A percentile compares a stretch with the other conserved stretches of the same genome.
phyloP scores from a whole-genome alignment of 2,113 vertebrate species.

The Benitochromis conjunctus region DNA sequence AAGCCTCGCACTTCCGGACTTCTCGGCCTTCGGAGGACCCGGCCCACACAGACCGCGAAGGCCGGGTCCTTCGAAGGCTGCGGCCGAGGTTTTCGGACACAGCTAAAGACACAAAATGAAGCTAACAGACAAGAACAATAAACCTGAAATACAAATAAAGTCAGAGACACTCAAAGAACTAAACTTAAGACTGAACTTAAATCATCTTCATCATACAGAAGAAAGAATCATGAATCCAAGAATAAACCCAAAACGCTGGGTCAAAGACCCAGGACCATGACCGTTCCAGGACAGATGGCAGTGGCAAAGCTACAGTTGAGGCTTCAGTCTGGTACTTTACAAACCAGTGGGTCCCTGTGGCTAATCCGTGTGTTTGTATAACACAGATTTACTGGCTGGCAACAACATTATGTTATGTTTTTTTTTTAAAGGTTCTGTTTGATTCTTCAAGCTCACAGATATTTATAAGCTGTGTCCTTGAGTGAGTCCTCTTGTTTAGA shows the following conservation, averaged over 20 bases:
- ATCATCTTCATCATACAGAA: not conserved
- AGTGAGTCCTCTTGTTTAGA: not conserved
- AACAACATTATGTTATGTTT: not conserved
- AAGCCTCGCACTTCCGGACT: too few species aligned
- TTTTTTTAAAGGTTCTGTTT: not conserved
- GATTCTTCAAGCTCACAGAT: not conserved
- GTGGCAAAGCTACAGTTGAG: not conserved
- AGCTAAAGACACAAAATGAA: accelerated
- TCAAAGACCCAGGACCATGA: not conserved
- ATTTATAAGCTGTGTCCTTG: not conserved
- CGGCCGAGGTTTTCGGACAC: too few species aligned
- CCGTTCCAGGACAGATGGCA: not conserved
- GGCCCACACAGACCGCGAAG: too few species aligned
- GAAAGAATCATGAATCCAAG: too few species aligned
- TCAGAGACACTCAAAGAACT: not conserved
- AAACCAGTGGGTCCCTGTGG: not conserved
- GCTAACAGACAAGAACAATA: not conserved
- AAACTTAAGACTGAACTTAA: not conserved
- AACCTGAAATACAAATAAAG: not conserved
- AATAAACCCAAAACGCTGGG: not conserved
- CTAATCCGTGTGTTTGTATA: not conserved
- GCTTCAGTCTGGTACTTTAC: not conserved
- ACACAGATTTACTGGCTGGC: not conserved
- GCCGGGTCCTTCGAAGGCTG: too few species aligned
- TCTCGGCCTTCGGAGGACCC: too few species aligned